phyloP scores from a whole-genome alignment of 2,888 invertebrate genomes.

The Scrobipalpa atriplicella region DNA sequence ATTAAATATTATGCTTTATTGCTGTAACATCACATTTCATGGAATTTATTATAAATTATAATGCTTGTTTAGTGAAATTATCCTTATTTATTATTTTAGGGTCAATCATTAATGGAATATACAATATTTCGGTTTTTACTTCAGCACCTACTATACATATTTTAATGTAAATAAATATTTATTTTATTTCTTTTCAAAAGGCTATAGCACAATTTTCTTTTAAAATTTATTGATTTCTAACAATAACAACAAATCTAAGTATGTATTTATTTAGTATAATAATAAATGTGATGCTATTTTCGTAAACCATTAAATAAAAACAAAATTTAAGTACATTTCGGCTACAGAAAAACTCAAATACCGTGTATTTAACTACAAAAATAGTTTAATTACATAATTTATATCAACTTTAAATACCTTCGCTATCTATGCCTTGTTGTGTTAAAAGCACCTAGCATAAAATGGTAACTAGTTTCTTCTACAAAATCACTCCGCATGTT shows the following conservation, averaged over 20 bases:
- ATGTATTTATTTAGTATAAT: not conserved
- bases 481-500: not conserved
- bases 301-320: not conserved
- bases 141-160: conserved; percentile 36
- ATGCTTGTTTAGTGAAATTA: too few relatives aligned
- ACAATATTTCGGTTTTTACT: not conserved
- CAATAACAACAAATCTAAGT: not conserved
- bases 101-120: not conserved
- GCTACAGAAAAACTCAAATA: conserved; percentile 26
- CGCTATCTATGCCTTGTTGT: conserved; percentile 8
- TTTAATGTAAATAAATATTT: not conserved
- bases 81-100: not conserved
- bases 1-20: not conserved
- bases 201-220: too few relatives aligned
- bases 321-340: conserved; percentile 20
- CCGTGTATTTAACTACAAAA: conserved; percentile 28
- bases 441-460: conserved; percentile 22
- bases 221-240: not conserved
- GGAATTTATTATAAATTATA: not conserved
- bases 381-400: not conserved
- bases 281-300: not conserved
- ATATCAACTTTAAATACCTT: conserved; percentile 1
- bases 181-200: not conserved
- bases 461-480: conserved; percentile 25
- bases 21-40: not conserved